Base-by-base conservation (phyloP, 2,888 invertebrate genomes). In the Leucophora obtusa region DNA sequence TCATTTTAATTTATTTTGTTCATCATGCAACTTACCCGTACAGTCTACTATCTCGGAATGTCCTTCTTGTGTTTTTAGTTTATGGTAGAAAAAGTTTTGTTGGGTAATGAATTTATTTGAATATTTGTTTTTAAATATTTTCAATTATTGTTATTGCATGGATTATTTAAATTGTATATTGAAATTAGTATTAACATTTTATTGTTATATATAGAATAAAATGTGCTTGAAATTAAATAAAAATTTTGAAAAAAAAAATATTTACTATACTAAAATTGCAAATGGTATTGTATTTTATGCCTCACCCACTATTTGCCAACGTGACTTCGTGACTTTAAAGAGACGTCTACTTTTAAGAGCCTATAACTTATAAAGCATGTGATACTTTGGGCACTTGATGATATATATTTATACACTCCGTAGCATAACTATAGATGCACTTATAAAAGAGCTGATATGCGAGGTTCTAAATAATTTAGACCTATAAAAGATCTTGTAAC, bases 21-120 rank as follows among this genome's bases (percentile, higher is more conserved):
- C 86, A 86, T 88, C 90, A 90, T 90, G 90, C 90, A 89, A 90
- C 91, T 91, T 90, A 91, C 94, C 96, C 96, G 92, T 96, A 96
- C 91, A 96, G 93, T 91, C 96, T 95, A 93, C 95, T 96, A 92
- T 96, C 96, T 91, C 95, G 95, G 92, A 96, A 94, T 92, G 96
- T 96, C 93, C 95, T 94, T 94, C 96, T 96, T 86, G 84, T 85
- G 86, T 78, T 77, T 79, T 79, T 59, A 47, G 59, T 79, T 70
- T 74, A 56, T 75, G 74, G 68, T 54, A 77, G 56, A 60, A 66
- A 74, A 69, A 28, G 53, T 82, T n/a, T 79, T 75, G 63, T 79
- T 79, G 79, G 75, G 65, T 73, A 65, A 72, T 68, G 58, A 10
- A 14, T 47, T 47, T 47, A 47, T 47, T 28, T 24, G 5, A 3